phyloP scores from a whole-genome alignment of 2,113 vertebrate species.

The Boleophthalmus pectinirostris region DNA sequence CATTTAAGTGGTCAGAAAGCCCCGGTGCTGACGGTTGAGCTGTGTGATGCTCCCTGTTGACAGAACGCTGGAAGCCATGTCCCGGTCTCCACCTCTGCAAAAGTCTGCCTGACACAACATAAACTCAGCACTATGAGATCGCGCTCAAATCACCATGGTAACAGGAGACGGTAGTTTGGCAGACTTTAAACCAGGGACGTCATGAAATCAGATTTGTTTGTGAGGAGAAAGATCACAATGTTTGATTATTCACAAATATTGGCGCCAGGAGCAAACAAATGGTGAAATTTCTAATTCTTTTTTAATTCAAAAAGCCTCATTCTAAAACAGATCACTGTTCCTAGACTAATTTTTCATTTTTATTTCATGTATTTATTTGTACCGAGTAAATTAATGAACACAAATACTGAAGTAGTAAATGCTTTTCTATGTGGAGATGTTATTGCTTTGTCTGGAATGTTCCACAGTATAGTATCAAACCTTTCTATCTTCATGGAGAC shows the following conservation, averaged over 20 bases:
- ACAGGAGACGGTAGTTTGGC: slow-evolving; percentile 42
- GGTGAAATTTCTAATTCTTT: too few species aligned
- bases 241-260: neutral
- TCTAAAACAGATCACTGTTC: too few species aligned
- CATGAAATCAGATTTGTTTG: neutral
- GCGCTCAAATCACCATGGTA: slow-evolving; percentile 61
- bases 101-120: slow-evolving; percentile 42
- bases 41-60: slow-evolving; percentile 10
- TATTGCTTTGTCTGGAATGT: too few species aligned
- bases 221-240: neutral
- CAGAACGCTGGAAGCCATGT: slow-evolving; percentile 20
- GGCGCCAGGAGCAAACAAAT: too few species aligned
- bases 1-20: neutral
- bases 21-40: neutral
- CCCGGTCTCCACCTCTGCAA: slow-evolving; percentile 38
- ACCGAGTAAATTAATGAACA: too few species aligned
- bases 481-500: too few species aligned
- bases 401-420: too few species aligned
- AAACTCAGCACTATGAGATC: slow-evolving; percentile 45
- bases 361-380: too few species aligned
- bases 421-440: too few species aligned
- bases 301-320: too few species aligned
- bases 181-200: slow-evolving; percentile 16
- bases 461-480: too few species aligned
- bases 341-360: too few species aligned